phyloP scores from a whole-genome alignment of 2,888 invertebrate species.

The Drosophila quinaria region DNA sequence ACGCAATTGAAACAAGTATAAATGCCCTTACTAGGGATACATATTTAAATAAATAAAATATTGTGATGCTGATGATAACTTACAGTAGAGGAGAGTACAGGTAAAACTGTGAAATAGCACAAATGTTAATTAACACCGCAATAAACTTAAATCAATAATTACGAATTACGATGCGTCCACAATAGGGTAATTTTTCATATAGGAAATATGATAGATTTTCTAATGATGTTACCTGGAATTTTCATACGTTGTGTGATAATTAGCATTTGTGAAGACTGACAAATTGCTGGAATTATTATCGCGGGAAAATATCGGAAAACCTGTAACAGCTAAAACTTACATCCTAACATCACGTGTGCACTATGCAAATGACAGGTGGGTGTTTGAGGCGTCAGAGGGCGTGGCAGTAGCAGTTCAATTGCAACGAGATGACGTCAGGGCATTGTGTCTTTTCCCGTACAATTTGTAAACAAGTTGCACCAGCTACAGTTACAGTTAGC shows the following conservation, averaged over 20 bases:
- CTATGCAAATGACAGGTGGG: conserved; percentile 53
- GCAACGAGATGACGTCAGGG: conserved; percentile 49
- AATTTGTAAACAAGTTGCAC: conserved; percentile 57
- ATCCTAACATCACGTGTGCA: conserved; percentile 55
- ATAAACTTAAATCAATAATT: conserved; percentile 31
- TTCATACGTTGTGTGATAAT: conserved; percentile 23
- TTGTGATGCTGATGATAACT: not conserved
- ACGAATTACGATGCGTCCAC: conserved; percentile 18
- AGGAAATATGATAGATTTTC: conserved; percentile 26
- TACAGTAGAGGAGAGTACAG: not conserved
- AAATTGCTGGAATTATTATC: conserved; percentile 30
- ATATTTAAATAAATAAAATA: not conserved
- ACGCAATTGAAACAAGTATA: conserved; percentile 2
- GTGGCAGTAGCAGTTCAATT: conserved; percentile 29
- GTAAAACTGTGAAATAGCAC: conserved; percentile 1
- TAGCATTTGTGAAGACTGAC: conserved; percentile 33
- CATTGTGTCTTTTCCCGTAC: conserved; percentile 34
- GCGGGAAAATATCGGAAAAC: conserved; percentile 12
- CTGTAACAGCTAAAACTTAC: conserved; percentile 16
- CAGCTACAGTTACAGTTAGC: conserved; percentile 31
- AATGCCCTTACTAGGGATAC: not conserved
- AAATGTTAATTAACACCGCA: conserved; percentile 21
- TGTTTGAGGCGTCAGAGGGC: conserved; percentile 16
- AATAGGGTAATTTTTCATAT: conserved; percentile 23
- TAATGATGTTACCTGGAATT: conserved; percentile 21